Conservation (phyloP, 92 coral and sea anemone species). For the Parazoanthus atlanticus region DNA sequence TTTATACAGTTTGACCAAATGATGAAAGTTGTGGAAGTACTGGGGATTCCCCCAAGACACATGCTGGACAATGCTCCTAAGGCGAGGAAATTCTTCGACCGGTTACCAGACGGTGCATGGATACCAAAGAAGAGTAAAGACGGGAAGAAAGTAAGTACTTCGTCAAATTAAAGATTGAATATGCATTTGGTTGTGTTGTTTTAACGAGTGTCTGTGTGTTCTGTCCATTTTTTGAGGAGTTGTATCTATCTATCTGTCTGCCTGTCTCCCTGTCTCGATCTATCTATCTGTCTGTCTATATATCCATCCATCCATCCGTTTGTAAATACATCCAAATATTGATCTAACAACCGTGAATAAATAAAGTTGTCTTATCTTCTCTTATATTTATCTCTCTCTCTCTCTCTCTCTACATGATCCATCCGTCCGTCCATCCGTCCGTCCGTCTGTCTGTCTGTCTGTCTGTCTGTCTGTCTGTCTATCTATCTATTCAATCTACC, state of each 20-base stretch:
- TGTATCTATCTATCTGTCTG: background rate
- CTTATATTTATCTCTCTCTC: too few species aligned
- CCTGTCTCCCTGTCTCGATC: background rate
- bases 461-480: too few species aligned
- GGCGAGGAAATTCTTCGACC: constrained; percentile 93
- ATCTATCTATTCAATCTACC: too few species aligned
- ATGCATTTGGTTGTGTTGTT: too few species aligned
- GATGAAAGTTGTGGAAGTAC: constrained; percentile 96
- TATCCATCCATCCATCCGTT: too few species aligned
- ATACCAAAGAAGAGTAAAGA: constrained; percentile 89
- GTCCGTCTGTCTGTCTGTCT: too few species aligned
- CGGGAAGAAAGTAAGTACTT: constrained; percentile 81
- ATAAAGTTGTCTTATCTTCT: too few species aligned
- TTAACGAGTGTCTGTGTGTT: background rate
- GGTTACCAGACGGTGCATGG: constrained; percentile 89
- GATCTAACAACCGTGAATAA: too few species aligned
- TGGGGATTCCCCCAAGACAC: constrained; percentile 94
- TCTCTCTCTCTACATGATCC: too few species aligned
- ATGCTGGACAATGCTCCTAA: constrained; percentile 95
- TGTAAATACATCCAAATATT: too few species aligned
- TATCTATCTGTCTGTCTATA: too few species aligned
- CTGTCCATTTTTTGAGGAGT: background rate
- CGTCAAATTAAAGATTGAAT: background rate
- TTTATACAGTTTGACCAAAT: constrained; percentile 91
- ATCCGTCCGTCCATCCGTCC: too few species aligned